These are phyloP conservation scores for Hemiscyllium ocellatum DNA, from an alignment of 2,113 vertebrate species.

Conservation along the genomic window DNA sequence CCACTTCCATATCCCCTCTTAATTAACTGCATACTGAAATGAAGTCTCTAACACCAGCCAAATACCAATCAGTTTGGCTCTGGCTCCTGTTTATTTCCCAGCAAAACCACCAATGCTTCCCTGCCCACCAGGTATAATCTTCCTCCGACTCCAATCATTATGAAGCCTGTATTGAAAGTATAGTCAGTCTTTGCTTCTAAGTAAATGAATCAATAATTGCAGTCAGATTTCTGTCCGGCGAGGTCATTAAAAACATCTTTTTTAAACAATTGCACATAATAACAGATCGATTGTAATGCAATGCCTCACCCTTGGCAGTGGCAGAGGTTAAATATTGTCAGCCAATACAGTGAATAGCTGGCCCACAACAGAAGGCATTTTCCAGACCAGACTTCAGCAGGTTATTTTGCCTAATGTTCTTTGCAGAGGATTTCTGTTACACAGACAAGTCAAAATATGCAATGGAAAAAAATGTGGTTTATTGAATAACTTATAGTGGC, in stretches of 20 bases:
- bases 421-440: not conserved
- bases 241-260: not conserved
- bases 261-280: not conserved
- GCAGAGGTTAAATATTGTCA: not conserved
- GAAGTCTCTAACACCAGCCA: not conserved
- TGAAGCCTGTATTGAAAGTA: not conserved
- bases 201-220: not conserved
- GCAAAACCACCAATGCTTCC: not conserved
- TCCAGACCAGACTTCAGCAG: not conserved
- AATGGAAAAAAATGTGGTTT: not conserved
- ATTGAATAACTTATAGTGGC: not conserved
- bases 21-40: not conserved
- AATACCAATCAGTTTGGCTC: not conserved
- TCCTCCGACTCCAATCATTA: not conserved
- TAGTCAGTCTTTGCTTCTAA: not conserved
- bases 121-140: not conserved
- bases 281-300: not conserved
- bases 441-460: not conserved
- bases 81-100: not conserved
- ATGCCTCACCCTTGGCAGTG: not conserved
- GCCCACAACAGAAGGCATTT: not conserved
- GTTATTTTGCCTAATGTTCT: not conserved
- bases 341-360: not conserved
- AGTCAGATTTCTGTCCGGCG: constrained; percentile 12
- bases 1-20: not conserved